These are phyloP conservation scores for Araneus ventricosus DNA, from an alignment of 1,140 invertebrate genomes.

Conservation along the genomic window DNA sequence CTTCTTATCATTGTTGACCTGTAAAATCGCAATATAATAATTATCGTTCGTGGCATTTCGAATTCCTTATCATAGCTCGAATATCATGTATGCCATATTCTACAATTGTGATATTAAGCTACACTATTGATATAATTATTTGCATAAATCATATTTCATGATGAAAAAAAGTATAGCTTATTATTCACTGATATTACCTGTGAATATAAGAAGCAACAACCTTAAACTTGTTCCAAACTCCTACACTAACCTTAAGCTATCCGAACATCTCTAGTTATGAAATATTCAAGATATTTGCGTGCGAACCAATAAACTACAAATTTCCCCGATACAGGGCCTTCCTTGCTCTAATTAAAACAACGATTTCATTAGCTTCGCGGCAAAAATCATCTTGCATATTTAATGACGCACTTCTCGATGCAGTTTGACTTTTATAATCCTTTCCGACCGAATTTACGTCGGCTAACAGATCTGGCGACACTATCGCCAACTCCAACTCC, in stretches of 20 bases:
- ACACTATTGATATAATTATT: too few species aligned
- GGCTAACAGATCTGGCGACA: conserved; percentile 46
- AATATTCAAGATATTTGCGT: conserved; percentile 31
- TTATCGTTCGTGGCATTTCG: too few species aligned
- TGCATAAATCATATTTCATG: too few species aligned
- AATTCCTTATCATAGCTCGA: too few species aligned
- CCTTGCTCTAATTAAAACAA: conserved; percentile 59
- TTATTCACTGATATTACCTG: too few species aligned
- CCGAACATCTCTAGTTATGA: background rate
- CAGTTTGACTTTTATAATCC: conserved; percentile 67
- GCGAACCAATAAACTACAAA: conserved; percentile 32
- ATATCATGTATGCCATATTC: too few species aligned
- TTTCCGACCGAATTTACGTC: conserved; percentile 16
- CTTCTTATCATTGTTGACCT: too few species aligned
- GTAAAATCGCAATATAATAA: too few species aligned
- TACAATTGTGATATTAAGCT: too few species aligned
- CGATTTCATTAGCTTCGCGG: conserved; percentile 14
- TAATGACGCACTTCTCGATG: conserved; percentile 41
- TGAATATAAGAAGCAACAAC: too few species aligned
- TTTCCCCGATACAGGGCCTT: background rate
- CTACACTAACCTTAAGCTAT: background rate
- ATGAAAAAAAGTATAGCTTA: too few species aligned
- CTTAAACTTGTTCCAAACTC: background rate
- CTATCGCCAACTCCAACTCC: background rate
- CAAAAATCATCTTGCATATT: conserved; percentile 54